phyloP scores from a whole-genome alignment of 2,797 vertebrate genomes.

The Sebastes reedi region DNA sequence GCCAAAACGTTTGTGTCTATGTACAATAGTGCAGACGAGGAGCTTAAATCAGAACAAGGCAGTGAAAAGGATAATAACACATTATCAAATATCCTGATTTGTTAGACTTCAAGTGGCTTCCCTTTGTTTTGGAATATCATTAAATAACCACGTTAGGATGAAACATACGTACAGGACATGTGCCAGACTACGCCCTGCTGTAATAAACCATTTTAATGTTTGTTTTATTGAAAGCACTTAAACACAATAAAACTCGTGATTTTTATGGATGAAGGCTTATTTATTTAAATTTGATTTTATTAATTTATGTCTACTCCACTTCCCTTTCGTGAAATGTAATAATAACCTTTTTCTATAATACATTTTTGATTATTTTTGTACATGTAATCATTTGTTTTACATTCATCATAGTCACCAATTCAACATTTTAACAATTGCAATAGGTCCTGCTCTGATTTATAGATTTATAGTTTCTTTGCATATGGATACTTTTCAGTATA shows the following conservation, averaged over 20 bases:
- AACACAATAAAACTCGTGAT: constrained; percentile 14
- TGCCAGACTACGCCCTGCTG: constrained; percentile 11
- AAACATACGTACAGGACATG: constrained; percentile 13
- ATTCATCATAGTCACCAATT: constrained; percentile 47
- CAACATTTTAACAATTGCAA: neutral
- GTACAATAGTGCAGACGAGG: constrained; percentile 83
- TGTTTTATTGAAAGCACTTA: neutral
- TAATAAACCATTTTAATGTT: neutral
- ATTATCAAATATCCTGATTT: constrained; percentile 49
- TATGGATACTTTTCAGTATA: constrained; percentile 6
- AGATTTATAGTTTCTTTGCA: constrained; percentile 10
- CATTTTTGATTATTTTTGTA: neutral
- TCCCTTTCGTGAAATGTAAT: neutral
- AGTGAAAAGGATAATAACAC: constrained; percentile 61
- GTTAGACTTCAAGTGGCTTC: constrained; percentile 44
- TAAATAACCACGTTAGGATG: constrained; percentile 18
- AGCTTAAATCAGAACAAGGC: constrained; percentile 73
- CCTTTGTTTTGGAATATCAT: constrained; percentile 32
- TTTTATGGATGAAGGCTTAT: neutral
- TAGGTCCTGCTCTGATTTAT: neutral
- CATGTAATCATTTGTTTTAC: constrained; percentile 35
- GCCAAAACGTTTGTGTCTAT: constrained; percentile 73
- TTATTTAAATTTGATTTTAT: neutral
- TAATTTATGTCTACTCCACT: neutral
- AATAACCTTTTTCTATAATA: neutral